A percentile compares a stretch with the other conserved stretches of the same genome.
Evolutionary conservation across 2,113 vertebrate species (phyloP).

Genomic region (Pollachius pollachius): DNA sequence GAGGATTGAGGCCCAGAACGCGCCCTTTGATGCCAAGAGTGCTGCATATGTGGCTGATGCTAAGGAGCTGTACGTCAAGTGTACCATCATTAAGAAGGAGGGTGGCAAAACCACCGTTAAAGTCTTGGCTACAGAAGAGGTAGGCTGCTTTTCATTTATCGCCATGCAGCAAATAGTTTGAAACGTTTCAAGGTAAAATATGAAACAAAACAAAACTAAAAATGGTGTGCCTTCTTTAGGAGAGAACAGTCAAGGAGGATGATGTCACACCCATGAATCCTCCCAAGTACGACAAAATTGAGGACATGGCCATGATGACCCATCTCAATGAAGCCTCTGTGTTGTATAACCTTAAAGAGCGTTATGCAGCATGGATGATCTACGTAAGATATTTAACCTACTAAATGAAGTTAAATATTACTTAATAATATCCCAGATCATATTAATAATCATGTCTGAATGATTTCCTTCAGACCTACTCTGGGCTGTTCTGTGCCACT

Average conservation of each 20-base stretch:
- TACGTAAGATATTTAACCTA: slow-evolving; percentile 30
- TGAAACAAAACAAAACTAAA: no score
- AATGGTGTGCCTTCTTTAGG: not conserved
- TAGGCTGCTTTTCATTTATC: not conserved
- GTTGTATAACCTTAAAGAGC: slow-evolving; percentile 82
- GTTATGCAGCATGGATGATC: slow-evolving; percentile 83
- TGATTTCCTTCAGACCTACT: slow-evolving; percentile 41
- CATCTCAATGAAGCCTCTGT: slow-evolving; percentile 74
- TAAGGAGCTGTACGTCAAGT: slow-evolving; percentile 4
- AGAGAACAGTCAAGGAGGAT: not conserved
- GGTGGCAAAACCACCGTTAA: not conserved
- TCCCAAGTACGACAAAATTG: slow-evolving; percentile 47
- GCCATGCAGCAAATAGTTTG: not conserved
- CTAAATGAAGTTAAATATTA: not conserved
- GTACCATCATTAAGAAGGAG: not conserved
- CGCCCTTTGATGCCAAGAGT: not conserved
- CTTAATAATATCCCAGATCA: no score
- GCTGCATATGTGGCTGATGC: slow-evolving; percentile 1
- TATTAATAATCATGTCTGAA: no score
- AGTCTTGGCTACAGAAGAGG: not conserved
- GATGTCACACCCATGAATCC: slow-evolving; percentile 18
- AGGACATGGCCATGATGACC: slow-evolving; percentile 83
- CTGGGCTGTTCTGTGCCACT: slow-evolving; percentile 54
- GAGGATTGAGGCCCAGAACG: not conserved
- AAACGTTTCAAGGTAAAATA: no score